Evolutionary conservation across 2,113 vertebrate species (phyloP), one percentile per base, ranked within the genome.

Genomic region (Ophthalmotilapia sp.): DNA sequence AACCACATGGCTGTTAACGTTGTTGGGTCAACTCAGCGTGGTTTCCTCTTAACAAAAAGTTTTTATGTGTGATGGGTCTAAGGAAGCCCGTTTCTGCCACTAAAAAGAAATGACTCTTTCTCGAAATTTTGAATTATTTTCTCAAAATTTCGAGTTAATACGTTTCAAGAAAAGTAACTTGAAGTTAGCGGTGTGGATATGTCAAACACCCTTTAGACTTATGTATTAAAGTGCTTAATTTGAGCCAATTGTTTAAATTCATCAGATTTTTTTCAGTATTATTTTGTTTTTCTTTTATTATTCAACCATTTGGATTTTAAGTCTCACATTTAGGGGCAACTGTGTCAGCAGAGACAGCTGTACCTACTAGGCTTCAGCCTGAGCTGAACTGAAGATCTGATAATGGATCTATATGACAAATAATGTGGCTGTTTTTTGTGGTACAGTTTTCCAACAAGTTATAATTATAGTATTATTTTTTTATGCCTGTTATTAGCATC

Each of bases 1-100:
- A 47, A 9, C 40, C 14, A 6, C 1, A 23, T 42, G 65, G n/a
- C 65, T 42, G n/a, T 0, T 15, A 42, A 9, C 19, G 0, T 40
- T 40, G 36, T 70, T 6, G 62, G n/a, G 11, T 40, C 36, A 40
- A 68, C 62, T 40, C 36, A 6, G 36, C 12, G 0, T 23, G 7
- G 65, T 70, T 70, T 42, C 38, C 38, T 42, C 36, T 23, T 42
- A 2, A 3, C 0, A 2, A 23, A 15, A 26, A 5, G 21, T 45
- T 45, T 65, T 38, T 38, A 29, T 17, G 0, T 45, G 40, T 47
- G 21, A 15, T 26, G 40, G 21, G 21, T 38, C 33, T 36, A n/a
- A 36, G 58, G 58, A 62, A 36, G 1, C 58, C 29, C 2, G 9
- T 62, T 62, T 33, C 15, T 1, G 1, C 2, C 58, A 11, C 29